Conservation (phyloP, 2,888 invertebrate genomes). For the Ochropleura plecta region DNA sequence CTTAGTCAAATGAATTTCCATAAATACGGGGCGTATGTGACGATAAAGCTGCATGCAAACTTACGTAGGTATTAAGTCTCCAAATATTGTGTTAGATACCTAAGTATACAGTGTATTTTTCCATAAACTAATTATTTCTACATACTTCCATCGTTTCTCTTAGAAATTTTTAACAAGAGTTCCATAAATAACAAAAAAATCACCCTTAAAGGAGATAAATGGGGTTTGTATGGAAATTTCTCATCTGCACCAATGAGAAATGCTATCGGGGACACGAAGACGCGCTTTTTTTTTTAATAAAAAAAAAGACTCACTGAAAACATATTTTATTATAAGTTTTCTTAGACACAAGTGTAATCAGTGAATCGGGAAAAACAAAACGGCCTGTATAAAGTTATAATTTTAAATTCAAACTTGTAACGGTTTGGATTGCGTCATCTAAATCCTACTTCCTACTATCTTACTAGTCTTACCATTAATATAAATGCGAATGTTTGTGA, state of each 20-base stretch:
- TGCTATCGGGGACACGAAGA: background rate
- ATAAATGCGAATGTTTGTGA: too few relatives aligned
- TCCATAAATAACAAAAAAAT: too few relatives aligned
- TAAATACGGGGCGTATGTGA: conserved; percentile 37
- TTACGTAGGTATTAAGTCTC: background rate
- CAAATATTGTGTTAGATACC: background rate
- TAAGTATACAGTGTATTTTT: background rate
- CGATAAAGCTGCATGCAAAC: conserved; percentile 17
- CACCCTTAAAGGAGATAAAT: background rate
- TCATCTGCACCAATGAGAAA: background rate
- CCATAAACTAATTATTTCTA: too few relatives aligned
- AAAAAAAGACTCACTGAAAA: too few relatives aligned
- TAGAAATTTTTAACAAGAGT: background rate
- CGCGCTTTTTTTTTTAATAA: too few relatives aligned
- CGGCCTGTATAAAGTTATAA: background rate
- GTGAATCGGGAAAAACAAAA: too few relatives aligned
- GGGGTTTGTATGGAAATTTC: background rate
- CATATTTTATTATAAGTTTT: too few relatives aligned
- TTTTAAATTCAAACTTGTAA: conserved; percentile 6
- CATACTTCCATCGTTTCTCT: too few relatives aligned
- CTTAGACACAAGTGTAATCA: too few relatives aligned
- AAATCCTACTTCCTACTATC: too few relatives aligned
- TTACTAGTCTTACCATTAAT: too few relatives aligned
- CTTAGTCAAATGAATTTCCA: conserved; percentile 64
- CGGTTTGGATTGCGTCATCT: conserved; percentile 1